A percentile compares a stretch with the other conserved stretches of the same genome.
These are phyloP conservation scores for Poeciliopsis presidionis DNA, from an alignment of 2,797 vertebrate genomes.

Conservation along the genomic window DNA sequence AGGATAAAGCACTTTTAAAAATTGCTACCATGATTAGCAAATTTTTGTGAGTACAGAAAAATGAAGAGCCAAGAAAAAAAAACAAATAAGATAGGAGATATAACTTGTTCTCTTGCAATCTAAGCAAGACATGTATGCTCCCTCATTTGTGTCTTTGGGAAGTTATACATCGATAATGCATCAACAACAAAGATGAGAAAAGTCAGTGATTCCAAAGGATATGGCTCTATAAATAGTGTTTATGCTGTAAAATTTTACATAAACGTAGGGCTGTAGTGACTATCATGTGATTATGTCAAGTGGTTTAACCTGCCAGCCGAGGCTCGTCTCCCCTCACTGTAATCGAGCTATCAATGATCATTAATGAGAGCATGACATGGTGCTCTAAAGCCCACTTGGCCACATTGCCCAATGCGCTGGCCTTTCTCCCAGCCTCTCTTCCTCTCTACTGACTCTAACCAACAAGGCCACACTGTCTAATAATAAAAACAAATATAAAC, in stretches of 20 bases:
- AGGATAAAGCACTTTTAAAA: not conserved
- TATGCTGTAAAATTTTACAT: not conserved
- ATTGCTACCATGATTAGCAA: not conserved
- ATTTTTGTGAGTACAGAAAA: constrained; percentile 29
- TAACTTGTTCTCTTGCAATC: constrained; percentile 29
- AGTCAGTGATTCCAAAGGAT: constrained; percentile 29
- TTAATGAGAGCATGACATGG: constrained; percentile 66
- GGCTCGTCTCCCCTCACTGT: constrained; percentile 43
- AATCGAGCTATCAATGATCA: constrained; percentile 69
- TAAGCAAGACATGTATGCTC: constrained; percentile 34
- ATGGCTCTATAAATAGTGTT: constrained; percentile 1
- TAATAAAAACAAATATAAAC: constrained; percentile 46
- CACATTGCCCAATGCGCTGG: constrained; percentile 31
- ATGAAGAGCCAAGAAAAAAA: constrained; percentile 37
- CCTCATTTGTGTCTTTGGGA: constrained; percentile 38
- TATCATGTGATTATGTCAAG: constrained; percentile 32
- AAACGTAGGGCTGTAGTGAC: constrained; percentile 11
- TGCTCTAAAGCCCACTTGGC: constrained; percentile 44
- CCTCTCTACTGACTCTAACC: constrained; percentile 37
- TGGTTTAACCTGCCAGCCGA: constrained; percentile 46
- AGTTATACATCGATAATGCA: constrained; percentile 54
- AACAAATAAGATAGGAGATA: constrained; percentile 17
- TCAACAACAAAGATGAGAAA: constrained; percentile 47
- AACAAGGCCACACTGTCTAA: constrained; percentile 37
- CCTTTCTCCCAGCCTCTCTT: constrained; percentile 23